Evolutionary conservation across 1,140 invertebrate genomes (phyloP).

Genomic region (Drosophila punjabiensis): DNA sequence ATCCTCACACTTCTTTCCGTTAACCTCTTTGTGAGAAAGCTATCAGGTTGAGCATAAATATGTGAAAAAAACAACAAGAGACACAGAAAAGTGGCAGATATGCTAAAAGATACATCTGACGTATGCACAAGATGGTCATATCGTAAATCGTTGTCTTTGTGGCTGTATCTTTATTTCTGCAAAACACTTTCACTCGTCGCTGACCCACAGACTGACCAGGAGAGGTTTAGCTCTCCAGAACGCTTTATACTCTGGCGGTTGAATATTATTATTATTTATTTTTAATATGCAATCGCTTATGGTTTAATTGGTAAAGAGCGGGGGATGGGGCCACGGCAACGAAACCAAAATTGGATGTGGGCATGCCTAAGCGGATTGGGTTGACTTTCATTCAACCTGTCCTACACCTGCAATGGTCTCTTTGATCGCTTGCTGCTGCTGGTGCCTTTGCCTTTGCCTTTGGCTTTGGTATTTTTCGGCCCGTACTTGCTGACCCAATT

Average conservation of each 20-base stretch:
- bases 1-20: constrained; percentile 13
- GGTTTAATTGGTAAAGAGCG: constrained; percentile 35
- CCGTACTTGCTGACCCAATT: constrained; percentile 81
- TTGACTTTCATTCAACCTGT: constrained; percentile 75
- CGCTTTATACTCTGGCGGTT: constrained; percentile 18
- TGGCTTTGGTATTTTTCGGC: constrained; percentile 63
- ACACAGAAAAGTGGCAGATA: constrained; percentile 28
- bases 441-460: constrained; percentile 34
- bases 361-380: constrained; percentile 54
- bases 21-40: constrained; percentile 40
- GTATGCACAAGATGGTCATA: constrained; percentile 55
- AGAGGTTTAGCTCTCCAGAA: background rate
- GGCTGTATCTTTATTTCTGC: constrained; percentile 60
- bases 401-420: constrained; percentile 64
- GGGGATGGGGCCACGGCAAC: background rate
- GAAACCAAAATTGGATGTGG: constrained; percentile 36
- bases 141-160: constrained; percentile 70
- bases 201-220: constrained; percentile 18
- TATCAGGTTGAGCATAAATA: constrained; percentile 34
- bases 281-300: constrained; percentile 38
- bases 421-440: constrained; percentile 38
- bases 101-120: constrained; percentile 56
- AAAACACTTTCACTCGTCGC: constrained; percentile 67
- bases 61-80: constrained; percentile 18
- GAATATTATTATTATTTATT: constrained; percentile 26